Percentiles rank a stretch among this genome's conserved stretches.
phyloP scores from a whole-genome alignment of 2,888 invertebrate genomes.

The Lasius fuliginosus region DNA sequence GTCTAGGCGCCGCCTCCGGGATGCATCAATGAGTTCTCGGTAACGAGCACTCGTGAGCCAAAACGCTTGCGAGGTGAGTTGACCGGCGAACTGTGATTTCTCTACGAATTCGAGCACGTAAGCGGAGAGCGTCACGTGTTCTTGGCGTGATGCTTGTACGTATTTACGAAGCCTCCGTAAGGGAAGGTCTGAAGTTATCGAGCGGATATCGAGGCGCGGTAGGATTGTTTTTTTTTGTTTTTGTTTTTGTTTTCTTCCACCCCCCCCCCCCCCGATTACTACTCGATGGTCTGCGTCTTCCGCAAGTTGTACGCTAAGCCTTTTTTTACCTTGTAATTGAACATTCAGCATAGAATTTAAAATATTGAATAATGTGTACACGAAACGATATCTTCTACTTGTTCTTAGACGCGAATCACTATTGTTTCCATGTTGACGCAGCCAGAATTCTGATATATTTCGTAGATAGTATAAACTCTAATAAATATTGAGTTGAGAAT shows the following conservation, averaged over 20 bases:
- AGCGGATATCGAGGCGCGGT: conserved; percentile 32
- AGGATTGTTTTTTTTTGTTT: not conserved
- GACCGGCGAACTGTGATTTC: conserved; percentile 66
- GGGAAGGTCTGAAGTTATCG: not conserved
- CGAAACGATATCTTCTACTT: conserved; percentile 2
- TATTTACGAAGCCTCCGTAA: not conserved
- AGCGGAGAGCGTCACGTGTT: not conserved
- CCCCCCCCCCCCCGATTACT: not conserved
- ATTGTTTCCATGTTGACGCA: conserved; percentile 20
- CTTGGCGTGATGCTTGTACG: not conserved
- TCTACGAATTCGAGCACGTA: not conserved
- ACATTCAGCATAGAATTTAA: not conserved
- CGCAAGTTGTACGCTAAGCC: conserved; percentile 20
- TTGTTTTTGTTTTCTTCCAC: conserved; percentile 15
- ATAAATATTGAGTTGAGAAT: not conserved
- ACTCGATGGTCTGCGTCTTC: conserved; percentile 30
- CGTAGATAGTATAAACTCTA: not conserved
- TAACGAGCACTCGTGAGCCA: not conserved
- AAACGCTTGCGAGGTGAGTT: conserved; percentile 35
- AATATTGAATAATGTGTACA: not conserved
- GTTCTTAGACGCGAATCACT: not conserved
- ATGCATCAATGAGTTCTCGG: conserved; percentile 90
- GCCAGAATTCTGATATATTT: conserved; percentile 5
- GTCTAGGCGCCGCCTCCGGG: conserved; percentile 92
- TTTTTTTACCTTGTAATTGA: conserved; percentile 27